A percentile compares a stretch with the other conserved stretches of the same genome.
Evolutionary conservation across 2,113 vertebrate species (phyloP).

Genomic region (Chloropsis hardwickii): DNA sequence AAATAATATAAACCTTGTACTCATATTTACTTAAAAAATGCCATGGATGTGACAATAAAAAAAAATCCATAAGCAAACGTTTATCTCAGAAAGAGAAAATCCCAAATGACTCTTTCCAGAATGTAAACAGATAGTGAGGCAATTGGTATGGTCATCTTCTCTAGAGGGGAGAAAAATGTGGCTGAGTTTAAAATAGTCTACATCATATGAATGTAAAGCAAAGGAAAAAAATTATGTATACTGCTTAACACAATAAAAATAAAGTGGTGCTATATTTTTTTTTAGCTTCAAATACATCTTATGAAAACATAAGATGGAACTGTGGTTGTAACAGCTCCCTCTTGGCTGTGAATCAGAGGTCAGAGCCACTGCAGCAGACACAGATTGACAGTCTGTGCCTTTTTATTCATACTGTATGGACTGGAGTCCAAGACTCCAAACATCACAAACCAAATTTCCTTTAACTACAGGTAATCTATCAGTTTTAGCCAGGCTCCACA

Average conservation of each 20-base stretch:
- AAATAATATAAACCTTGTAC: slow-evolving; percentile 82
- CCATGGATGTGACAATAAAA: slow-evolving; percentile 76
- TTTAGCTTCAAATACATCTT: slow-evolving; percentile 9
- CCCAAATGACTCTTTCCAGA: slow-evolving; percentile 42
- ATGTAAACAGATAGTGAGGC: slow-evolving; percentile 64
- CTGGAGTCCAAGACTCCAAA: background rate
- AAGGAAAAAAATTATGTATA: background rate
- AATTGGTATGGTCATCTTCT: slow-evolving; percentile 52
- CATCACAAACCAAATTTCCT: background rate
- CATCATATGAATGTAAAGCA: background rate
- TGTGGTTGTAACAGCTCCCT: background rate
- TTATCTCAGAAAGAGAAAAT: slow-evolving; percentile 67
- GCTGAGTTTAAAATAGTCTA: slow-evolving; percentile 22
- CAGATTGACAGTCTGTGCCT: background rate
- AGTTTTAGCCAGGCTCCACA: background rate
- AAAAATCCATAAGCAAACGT: slow-evolving; percentile 54
- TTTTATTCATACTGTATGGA: background rate
- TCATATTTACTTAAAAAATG: slow-evolving; percentile 78
- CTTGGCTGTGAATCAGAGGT: background rate
- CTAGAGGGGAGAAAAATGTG: background rate
- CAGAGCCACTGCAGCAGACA: background rate
- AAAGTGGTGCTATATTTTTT: background rate
- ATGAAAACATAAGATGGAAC: background rate
- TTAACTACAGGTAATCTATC: background rate
- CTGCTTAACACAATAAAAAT: slow-evolving; percentile 47